These are phyloP conservation scores for Macrochelys suwanniensis DNA, from an alignment of 2,797 vertebrate genomes.

Conservation along the genomic window DNA sequence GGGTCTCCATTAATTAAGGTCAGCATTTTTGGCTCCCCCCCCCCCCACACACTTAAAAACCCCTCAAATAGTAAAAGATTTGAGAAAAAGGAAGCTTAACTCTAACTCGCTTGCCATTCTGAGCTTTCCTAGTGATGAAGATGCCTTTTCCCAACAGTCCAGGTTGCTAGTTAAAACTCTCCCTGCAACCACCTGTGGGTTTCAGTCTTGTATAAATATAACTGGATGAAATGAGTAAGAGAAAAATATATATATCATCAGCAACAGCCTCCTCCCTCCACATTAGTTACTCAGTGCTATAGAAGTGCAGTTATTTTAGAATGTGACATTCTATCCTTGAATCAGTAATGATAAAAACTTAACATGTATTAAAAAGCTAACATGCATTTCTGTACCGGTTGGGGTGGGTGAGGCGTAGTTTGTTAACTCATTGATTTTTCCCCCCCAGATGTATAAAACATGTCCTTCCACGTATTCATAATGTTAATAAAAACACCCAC, in stretches of 20 bases:
- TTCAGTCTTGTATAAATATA: not conserved
- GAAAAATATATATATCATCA: not conserved
- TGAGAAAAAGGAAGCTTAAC: constrained; percentile 52
- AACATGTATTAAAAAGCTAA: not conserved
- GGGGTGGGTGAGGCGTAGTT: not conserved
- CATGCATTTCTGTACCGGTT: accelerated
- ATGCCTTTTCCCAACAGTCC: not conserved
- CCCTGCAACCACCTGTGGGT: accelerated
- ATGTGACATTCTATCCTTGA: accelerated
- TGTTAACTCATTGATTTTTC: not conserved
- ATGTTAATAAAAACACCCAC: accelerated
- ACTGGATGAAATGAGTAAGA: accelerated
- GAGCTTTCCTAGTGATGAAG: not conserved
- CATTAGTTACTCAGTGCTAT: not conserved
- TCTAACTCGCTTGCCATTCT: constrained; percentile 18
- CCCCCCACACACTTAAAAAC: constrained; percentile 20
- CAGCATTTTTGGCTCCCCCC: constrained; percentile 81
- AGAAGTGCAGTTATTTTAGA: accelerated
- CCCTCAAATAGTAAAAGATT: constrained; percentile 75
- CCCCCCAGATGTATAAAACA: not conserved
- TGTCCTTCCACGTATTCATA: not conserved
- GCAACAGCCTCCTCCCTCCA: accelerated
- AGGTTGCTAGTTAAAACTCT: not conserved
- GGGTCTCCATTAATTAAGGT: constrained; percentile 94
- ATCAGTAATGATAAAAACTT: not conserved